These are phyloP conservation scores for Percina caprodes DNA, from an alignment of 2,113 vertebrate genomes.

Conservation along the genomic window DNA sequence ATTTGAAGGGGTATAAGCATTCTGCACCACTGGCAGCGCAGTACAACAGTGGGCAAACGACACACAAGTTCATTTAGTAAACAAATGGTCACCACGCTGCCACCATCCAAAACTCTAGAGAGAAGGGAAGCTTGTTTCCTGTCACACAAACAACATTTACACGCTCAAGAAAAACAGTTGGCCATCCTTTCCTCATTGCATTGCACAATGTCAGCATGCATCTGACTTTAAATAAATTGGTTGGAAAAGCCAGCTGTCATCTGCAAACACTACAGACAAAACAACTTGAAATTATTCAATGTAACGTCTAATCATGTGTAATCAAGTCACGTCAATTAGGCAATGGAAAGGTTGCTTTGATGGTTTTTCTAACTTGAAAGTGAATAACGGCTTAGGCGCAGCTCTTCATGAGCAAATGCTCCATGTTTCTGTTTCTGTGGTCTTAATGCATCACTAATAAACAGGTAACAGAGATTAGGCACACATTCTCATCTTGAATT, in stretches of 20 bases:
- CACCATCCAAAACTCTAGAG: neutral
- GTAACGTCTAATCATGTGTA: constrained; percentile 49
- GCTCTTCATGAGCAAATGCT: constrained; percentile 21
- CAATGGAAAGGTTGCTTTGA: constrained; percentile 35
- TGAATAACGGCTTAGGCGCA: neutral
- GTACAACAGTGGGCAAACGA: constrained; percentile 10
- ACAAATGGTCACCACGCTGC: constrained; percentile 26
- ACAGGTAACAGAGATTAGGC: constrained; percentile 55
- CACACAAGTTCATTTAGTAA: constrained; percentile 32
- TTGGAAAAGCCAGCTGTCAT: constrained; percentile 60
- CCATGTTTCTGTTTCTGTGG: constrained; percentile 43
- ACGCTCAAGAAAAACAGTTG: constrained; percentile 31
- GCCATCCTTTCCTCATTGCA: constrained; percentile 14
- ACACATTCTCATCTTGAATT: constrained; percentile 64
- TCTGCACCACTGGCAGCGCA: constrained; percentile 4
- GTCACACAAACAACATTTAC: constrained; percentile 46
- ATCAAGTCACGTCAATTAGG: constrained; percentile 44
- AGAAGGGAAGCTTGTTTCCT: constrained; percentile 27
- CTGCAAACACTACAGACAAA: constrained; percentile 41
- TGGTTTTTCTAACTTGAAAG: constrained; percentile 36
- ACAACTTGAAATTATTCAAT: constrained; percentile 30
- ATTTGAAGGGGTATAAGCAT: constrained; percentile 21
- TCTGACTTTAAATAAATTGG: constrained; percentile 59
- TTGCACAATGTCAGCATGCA: constrained; percentile 26
- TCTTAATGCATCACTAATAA: constrained; percentile 36